phyloP scores from a whole-genome alignment of 2,888 invertebrate genomes.

The Chaetogeoica ovagalla region DNA sequence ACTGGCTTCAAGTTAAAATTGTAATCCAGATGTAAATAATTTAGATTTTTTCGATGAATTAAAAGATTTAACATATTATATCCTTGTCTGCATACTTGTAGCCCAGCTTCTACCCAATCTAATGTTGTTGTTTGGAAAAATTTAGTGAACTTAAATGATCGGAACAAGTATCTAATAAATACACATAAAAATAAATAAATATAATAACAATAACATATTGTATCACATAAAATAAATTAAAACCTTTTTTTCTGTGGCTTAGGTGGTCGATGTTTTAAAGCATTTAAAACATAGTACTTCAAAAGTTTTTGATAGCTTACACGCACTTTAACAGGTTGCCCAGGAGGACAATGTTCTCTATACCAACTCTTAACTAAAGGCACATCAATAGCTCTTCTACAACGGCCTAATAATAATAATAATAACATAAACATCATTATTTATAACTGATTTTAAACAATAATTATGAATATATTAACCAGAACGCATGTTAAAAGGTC shows the following conservation, averaged over 20 bases:
- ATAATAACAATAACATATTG: not conserved
- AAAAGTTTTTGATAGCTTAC: constrained; percentile 98
- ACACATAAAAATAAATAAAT: constrained; percentile 4
- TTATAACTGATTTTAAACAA: constrained; percentile 21
- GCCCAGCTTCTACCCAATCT: constrained; percentile 99
- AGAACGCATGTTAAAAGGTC: constrained; percentile 96
- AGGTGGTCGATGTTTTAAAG: constrained; percentile 94
- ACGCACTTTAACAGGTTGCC: constrained; percentile 97
- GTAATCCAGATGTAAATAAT: constrained; percentile 98
- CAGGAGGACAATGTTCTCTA: constrained; percentile 90
- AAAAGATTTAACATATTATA: constrained; percentile 99
- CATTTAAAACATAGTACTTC: constrained; percentile 97
- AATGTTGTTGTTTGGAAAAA: constrained; percentile 99
- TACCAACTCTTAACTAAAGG: constrained; percentile 98
- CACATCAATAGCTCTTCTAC: constrained; percentile 92
- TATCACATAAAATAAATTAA: constrained; percentile 16
- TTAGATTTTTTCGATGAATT: constrained; percentile 98
- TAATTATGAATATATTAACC: constrained; percentile 60
- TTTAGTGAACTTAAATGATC: constrained; percentile 99
- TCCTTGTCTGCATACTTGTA: constrained; percentile 97
- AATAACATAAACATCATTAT: not conserved
- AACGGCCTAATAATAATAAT: constrained; percentile 68
- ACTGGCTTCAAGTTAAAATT: constrained; percentile 99
- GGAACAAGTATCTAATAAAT: constrained; percentile 78
- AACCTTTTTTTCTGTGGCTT: constrained; percentile 97